Evolutionary conservation across 2,797 vertebrate genomes (phyloP), one percentile per base, ranked within the genome.

Genomic region (Coregonus suidteri): DNA sequence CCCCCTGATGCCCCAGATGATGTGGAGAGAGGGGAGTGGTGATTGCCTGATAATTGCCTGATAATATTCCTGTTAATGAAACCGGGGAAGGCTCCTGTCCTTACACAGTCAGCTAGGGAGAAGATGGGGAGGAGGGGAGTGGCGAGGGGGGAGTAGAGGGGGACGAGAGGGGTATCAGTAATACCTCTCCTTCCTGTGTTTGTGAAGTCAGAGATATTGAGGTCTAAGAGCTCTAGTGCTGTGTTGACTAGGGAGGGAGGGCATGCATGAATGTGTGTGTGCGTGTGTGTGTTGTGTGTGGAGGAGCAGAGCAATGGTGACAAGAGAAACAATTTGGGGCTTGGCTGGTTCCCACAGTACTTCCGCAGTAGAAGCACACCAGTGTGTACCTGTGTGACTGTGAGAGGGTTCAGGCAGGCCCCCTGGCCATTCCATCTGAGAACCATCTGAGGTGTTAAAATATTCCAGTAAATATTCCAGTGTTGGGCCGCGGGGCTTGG

Each of bases 1-100:
- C 85, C 84, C 77, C 81, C 76, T 81, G 88, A 90, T 86, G 87
- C 82, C 87, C 81, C n/a, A 79, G 77, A 86, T 89, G 81, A 77
- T 83, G 86, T 78, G 76, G 84, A 78, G 85, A 84, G 83, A 78
- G 83, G 83, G 79, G 81, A 73, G 76, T 81, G 11, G 82, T 85
- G 83, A 88, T 87, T 86, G 77, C 9, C 31, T 56, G 64, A 66
- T 31, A 4, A 34, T 34, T 71, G 64, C 35, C 35, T 71, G 30
- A 53, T 64, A 51, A 20, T 54, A 13, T 52, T n/a, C 6, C 41
- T 37, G 30, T 9, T 13, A 47, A 51, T 18, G 35, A 68, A 56
- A 74, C 15, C 13, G 16, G 54, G 66, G 79, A 86, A 82, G 67
- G 75, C 56, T 51, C 15, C 6, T 30, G 31, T 66, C 34, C 67